Evolutionary conservation across 2,797 vertebrate species (phyloP).

Genomic region (Selene dorsalis): DNA sequence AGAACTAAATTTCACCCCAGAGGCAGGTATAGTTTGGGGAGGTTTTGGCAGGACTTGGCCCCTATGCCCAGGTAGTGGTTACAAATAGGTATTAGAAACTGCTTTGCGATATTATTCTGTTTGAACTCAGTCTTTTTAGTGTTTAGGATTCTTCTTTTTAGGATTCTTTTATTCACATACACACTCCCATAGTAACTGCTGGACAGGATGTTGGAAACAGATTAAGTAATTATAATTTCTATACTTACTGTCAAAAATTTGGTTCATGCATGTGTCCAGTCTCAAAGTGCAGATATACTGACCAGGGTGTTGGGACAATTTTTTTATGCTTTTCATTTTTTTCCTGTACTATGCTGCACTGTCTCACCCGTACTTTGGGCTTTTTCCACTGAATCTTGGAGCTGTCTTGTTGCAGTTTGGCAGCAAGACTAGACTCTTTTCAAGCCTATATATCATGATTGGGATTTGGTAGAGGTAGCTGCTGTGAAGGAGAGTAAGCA

Average conservation of each 20-base stretch:
- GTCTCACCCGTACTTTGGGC: conserved; percentile 23
- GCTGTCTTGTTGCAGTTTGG: conserved; percentile 48
- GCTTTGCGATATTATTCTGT: neutral
- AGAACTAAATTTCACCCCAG: neutral
- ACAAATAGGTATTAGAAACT: neutral
- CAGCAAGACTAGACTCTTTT: conserved; percentile 13
- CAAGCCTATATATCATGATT: conserved; percentile 37
- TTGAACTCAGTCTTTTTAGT: neutral
- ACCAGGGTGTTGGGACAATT: neutral
- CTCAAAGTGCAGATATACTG: neutral
- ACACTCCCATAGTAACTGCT: conserved; percentile 1
- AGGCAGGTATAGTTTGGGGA: neutral
- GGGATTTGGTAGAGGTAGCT: conserved; percentile 39
- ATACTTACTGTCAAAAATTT: neutral
- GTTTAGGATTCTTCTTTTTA: neutral
- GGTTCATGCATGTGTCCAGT: neutral
- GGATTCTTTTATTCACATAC: neutral
- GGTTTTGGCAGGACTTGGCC: neutral
- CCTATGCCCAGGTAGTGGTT: neutral
- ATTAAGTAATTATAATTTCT: neutral
- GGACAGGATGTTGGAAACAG: neutral
- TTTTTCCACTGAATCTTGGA: conserved; percentile 24
- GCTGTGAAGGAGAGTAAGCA: conserved; percentile 27
- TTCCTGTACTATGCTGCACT: neutral
- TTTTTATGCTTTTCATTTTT: neutral